Conservation (phyloP, 2,797 vertebrate species). For the Coregonus sp. region DNA sequence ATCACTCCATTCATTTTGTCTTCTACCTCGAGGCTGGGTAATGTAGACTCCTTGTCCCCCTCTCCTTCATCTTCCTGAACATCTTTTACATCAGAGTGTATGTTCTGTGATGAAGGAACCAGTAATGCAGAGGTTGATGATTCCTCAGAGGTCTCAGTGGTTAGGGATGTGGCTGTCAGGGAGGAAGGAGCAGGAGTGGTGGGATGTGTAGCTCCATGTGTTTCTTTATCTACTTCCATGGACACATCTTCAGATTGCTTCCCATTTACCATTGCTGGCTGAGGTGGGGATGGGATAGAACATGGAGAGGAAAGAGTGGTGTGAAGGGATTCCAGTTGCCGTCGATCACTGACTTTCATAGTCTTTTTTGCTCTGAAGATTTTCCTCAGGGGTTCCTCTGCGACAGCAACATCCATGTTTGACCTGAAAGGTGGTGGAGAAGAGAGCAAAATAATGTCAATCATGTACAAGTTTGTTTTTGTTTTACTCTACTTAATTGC, state of each 20-base stretch:
- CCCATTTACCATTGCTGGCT: neutral
- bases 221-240: neutral
- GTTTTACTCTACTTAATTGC: neutral
- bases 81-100: neutral
- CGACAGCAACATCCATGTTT: constrained; percentile 35
- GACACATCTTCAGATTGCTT: neutral
- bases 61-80: neutral
- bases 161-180: neutral
- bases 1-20: neutral
- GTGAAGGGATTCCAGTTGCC: constrained; percentile 80
- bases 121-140: neutral
- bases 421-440: neutral
- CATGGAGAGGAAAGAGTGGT: constrained; percentile 15
- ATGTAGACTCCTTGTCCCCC: neutral
- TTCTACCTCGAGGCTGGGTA: neutral
- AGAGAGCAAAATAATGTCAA: neutral
- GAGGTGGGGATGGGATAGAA: neutral
- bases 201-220: neutral
- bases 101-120: neutral
- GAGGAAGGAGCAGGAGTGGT: neutral
- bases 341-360: constrained; percentile 81
- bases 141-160: neutral
- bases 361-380: constrained; percentile 84
- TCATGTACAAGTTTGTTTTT: neutral
- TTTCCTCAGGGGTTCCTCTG: constrained; percentile 82